These are phyloP conservation scores for Triplophysa siluroides DNA, from an alignment of 2,113 vertebrate genomes.

Conservation along the genomic window DNA sequence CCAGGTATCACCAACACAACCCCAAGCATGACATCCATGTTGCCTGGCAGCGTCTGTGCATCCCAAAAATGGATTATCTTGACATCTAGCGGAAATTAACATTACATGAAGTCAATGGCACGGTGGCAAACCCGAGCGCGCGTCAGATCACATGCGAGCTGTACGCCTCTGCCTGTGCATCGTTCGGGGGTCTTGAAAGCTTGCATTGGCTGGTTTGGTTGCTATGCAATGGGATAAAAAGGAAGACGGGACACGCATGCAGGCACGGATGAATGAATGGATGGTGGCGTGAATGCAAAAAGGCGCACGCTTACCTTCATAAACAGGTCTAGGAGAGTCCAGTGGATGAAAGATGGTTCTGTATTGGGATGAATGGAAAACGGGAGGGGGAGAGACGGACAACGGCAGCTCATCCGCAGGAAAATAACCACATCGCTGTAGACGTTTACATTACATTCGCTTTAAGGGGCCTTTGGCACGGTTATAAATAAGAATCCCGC, in stretches of 20 bases:
- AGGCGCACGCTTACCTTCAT: constrained; percentile 49
- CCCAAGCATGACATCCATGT: neutral
- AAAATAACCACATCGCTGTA: constrained; percentile 35
- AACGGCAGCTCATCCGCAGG: constrained; percentile 33
- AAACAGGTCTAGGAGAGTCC: constrained; percentile 55
- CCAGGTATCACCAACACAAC: neutral
- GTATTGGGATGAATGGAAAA: constrained; percentile 20
- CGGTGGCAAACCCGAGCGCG: neutral
- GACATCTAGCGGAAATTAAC: neutral
- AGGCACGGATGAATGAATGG: constrained; percentile 1
- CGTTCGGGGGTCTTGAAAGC: constrained; percentile 26
- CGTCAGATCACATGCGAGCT: constrained; percentile 6
- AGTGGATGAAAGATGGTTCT: constrained; percentile 39
- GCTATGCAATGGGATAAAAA: constrained; percentile 38
- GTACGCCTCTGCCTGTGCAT: constrained; percentile 24
- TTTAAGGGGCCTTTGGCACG: constrained; percentile 22
- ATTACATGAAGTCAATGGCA: constrained; percentile 20
- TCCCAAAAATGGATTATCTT: constrained; percentile 8
- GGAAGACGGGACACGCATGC: constrained; percentile 7
- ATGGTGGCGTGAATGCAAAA: constrained; percentile 18
- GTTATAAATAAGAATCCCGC: neutral
- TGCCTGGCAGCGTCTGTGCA: constrained; percentile 8
- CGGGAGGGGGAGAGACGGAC: constrained; percentile 18
- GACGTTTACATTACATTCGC: constrained; percentile 36
- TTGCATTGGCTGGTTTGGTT: constrained; percentile 38